Evolutionary conservation across 37 sponge, comb jelly and placozoan species (phyloP).

Genomic region (Diacarnus erythraeanus): DNA sequence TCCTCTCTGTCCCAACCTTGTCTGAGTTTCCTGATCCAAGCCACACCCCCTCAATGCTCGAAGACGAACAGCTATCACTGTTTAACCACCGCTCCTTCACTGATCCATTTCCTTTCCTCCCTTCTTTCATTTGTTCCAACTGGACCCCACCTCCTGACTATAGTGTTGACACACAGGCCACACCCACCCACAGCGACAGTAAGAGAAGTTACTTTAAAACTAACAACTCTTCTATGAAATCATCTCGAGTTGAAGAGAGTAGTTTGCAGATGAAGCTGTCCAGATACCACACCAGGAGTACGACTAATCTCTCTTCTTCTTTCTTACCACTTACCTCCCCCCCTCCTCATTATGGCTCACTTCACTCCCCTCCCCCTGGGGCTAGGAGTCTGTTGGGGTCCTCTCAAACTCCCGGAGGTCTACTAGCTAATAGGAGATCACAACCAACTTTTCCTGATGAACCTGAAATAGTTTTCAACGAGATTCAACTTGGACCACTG

Average conservation of each 20-base stretch:
- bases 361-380: not conserved
- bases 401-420: slow-evolving; percentile 19
- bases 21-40: not conserved
- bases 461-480: slow-evolving; percentile 55
- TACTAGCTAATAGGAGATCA: slow-evolving; percentile 34
- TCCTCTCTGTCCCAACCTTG: not conserved
- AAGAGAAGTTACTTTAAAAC: not conserved
- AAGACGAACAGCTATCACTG: not conserved
- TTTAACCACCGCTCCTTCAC: slow-evolving; percentile 4
- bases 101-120: not conserved
- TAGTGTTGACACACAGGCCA: not conserved
- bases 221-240: not conserved
- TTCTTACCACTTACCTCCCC: not conserved
- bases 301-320: not conserved
- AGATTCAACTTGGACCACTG: slow-evolving; percentile 22
- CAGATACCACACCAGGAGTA: not conserved
- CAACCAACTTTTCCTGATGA: slow-evolving; percentile 48
- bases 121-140: not conserved
- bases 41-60: not conserved
- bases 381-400: slow-evolving; percentile 8
- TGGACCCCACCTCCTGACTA: not conserved
- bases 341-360: not conserved
- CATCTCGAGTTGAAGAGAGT: not conserved
- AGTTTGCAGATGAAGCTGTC: not conserved
- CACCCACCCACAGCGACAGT: not conserved